These are phyloP conservation scores for Ptychadena robeensis DNA, from an alignment of 2,797 vertebrate genomes.

Conservation along the genomic window DNA sequence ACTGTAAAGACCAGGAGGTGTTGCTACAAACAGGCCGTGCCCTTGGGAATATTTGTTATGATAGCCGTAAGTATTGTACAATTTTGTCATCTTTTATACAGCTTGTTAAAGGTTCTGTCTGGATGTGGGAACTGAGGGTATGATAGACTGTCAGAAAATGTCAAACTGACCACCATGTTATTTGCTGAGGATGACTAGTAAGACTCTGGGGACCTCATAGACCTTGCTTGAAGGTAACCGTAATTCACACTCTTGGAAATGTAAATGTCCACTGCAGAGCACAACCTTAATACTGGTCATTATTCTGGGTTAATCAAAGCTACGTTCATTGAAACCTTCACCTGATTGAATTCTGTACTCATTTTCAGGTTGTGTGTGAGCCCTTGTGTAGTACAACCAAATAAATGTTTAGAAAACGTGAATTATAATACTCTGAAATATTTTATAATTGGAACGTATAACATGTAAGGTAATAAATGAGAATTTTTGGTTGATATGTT, in stretches of 20 bases:
- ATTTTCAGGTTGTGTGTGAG: too few species aligned
- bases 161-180: background rate
- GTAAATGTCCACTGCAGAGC: too few species aligned
- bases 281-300: too few species aligned
- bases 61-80: conserved; percentile 91
- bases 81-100: background rate
- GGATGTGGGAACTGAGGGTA: background rate
- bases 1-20: conserved; percentile 92
- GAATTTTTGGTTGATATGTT: background rate
- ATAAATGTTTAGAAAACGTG: too few species aligned
- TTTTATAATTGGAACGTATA: background rate
- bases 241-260: too few species aligned
- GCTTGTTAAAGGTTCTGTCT: background rate
- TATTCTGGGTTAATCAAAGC: background rate
- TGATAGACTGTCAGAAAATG: background rate
- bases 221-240: background rate
- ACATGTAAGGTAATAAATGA: too few species aligned
- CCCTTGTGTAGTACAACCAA: too few species aligned
- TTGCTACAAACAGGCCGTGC: conserved; percentile 96
- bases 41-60: conserved; percentile 98
- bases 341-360: too few species aligned
- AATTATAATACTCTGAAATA: background rate
- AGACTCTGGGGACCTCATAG: background rate
- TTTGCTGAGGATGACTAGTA: background rate
- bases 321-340: background rate